A percentile compares a stretch with the other conserved stretches of the same genome.
phyloP scores from a whole-genome alignment of 2,888 invertebrate genomes.

The Palloptera scutellata region DNA sequence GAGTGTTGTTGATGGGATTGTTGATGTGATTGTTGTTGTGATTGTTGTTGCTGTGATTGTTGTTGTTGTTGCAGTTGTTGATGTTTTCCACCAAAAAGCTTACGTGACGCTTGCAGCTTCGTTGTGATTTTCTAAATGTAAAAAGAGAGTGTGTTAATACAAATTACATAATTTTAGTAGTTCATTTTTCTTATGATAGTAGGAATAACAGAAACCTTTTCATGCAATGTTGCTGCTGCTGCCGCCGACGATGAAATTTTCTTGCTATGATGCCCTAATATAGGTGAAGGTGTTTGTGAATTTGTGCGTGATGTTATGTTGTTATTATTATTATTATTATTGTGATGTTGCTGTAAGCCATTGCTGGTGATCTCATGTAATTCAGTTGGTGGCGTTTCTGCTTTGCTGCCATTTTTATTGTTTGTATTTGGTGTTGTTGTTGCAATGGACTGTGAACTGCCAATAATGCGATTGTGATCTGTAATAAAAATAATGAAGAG shows the following conservation, averaged over 20 bases:
- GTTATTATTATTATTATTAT: slow-evolving; percentile 35
- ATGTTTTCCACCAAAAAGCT: no score
- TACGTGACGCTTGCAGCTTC: no score
- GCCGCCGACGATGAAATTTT: slow-evolving; percentile 38
- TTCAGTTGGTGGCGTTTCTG: slow-evolving; percentile 39
- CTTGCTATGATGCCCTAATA: slow-evolving; percentile 39
- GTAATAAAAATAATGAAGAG: slow-evolving; percentile 18
- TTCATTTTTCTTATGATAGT: background rate
- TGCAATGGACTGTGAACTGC: slow-evolving; percentile 32
- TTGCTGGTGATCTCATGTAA: slow-evolving; percentile 34
- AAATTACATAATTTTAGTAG: slow-evolving; percentile 1
- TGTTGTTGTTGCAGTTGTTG: background rate
- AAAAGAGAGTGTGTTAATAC: slow-evolving; percentile 3
- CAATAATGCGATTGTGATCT: slow-evolving; percentile 43
- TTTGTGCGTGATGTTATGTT: slow-evolving; percentile 29
- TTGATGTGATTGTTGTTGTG: slow-evolving; percentile 30
- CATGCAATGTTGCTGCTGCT: slow-evolving; percentile 26
- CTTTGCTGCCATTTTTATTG: slow-evolving; percentile 33
- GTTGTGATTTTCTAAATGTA: slow-evolving; percentile 20
- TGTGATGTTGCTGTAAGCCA: slow-evolving; percentile 30
- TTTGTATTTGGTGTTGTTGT: slow-evolving; percentile 31
- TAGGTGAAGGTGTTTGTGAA: slow-evolving; percentile 33
- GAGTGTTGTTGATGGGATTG: slow-evolving; percentile 39
- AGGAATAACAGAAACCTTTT: slow-evolving; percentile 33
- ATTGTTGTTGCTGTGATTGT: slow-evolving; percentile 5